These are phyloP conservation scores for Pseudococcus jackbeardsleyi DNA, from an alignment of 2,888 invertebrate genomes.

Conservation along the genomic window DNA sequence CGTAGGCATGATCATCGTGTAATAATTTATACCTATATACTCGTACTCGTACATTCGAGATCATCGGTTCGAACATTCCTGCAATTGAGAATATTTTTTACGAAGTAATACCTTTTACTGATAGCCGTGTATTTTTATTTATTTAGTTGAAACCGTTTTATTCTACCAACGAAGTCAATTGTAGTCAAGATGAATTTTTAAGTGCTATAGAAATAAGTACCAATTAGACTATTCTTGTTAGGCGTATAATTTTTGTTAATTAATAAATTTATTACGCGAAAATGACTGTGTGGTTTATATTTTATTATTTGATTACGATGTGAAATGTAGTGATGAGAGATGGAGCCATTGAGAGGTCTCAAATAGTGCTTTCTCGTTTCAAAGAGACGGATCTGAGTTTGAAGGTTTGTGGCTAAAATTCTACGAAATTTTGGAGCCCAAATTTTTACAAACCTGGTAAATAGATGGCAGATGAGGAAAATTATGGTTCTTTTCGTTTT, in stretches of 20 bases:
- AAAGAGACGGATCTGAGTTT: too few relatives aligned
- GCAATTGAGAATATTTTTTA: conserved; percentile 36
- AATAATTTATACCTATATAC: conserved; percentile 22
- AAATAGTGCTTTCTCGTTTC: too few relatives aligned
- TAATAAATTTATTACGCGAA: conserved; percentile 57
- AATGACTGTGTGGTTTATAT: neutral
- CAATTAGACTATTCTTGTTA: conserved; percentile 58
- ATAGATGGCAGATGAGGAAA: too few relatives aligned
- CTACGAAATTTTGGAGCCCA: too few relatives aligned
- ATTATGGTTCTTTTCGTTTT: too few relatives aligned
- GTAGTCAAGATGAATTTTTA: conserved; percentile 59
- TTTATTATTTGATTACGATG: too few relatives aligned
- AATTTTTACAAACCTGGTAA: too few relatives aligned
- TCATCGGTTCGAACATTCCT: conserved; percentile 47
- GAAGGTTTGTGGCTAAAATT: too few relatives aligned
- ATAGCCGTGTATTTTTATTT: conserved; percentile 34
- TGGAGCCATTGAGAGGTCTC: too few relatives aligned
- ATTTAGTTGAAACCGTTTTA: conserved; percentile 35
- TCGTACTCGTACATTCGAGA: conserved; percentile 18
- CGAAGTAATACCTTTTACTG: neutral
- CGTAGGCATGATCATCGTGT: neutral
- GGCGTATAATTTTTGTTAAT: conserved; percentile 60
- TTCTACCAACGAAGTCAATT: conserved; percentile 58
- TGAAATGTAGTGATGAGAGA: too few relatives aligned
- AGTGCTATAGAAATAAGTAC: conserved; percentile 55